A percentile compares a stretch with the other conserved stretches of the same genome.
These are phyloP conservation scores for Scatophagus argus DNA, from an alignment of 2,113 vertebrate genomes.

Conservation along the genomic window DNA sequence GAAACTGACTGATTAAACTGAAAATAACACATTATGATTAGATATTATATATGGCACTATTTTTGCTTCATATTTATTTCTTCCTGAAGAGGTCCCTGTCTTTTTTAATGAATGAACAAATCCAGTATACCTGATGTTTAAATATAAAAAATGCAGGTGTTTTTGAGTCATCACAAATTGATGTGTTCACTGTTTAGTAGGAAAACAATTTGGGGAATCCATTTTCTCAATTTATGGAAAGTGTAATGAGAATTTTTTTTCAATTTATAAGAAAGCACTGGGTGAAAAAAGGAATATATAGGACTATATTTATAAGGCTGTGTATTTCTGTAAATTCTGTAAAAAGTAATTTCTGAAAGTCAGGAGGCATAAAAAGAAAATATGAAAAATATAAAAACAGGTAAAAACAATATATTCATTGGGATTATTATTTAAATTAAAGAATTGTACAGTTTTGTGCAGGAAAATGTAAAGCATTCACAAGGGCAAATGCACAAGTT, in stretches of 20 bases:
- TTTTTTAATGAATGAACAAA: neutral
- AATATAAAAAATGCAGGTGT: neutral
- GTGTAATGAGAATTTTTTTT: neutral
- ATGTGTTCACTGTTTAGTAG: neutral
- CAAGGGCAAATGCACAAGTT: no score
- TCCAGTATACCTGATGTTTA: neutral
- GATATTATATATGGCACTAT: neutral
- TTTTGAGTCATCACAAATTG: neutral
- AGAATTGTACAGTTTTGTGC: no score
- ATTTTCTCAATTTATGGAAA: neutral
- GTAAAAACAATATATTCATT: neutral
- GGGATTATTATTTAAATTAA: no score
- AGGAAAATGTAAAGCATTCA: no score
- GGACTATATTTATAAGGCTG: neutral
- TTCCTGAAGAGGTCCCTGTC: neutral
- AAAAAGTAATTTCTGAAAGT: no score
- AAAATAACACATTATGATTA: constrained; percentile 20
- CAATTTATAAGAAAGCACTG: no score
- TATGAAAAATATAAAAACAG: neutral
- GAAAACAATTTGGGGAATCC: neutral
- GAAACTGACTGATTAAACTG: neutral
- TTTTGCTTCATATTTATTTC: neutral
- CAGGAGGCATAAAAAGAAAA: no score
- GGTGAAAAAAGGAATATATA: no score
- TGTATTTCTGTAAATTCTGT: neutral